Base-by-base conservation (phyloP, 2,797 vertebrate species). In the Danio jaintianensis region DNA sequence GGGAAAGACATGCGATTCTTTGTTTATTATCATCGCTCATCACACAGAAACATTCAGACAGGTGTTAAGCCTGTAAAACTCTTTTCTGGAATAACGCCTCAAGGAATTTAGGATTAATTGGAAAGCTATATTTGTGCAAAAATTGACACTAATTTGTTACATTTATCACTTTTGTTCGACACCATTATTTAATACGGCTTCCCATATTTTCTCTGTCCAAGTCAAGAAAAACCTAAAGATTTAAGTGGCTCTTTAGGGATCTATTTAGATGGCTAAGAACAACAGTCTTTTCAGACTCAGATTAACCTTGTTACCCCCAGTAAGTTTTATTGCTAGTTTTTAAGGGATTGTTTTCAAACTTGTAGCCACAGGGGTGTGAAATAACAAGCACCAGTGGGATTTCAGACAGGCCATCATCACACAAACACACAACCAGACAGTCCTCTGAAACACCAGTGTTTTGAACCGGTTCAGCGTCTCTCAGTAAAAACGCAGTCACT, bases 341-440 rank as follows among this genome's bases (percentile, higher is more conserved):
- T 84, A 82, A 77, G 63, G 76, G 81, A 82, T 76, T 80, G 83
- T 84, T 80, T 80, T 83, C 79, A 84, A 86, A 90, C 86, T 78
- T 78, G 82, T 85, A 94, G 88, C 94, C 91, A 88, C 92, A 87
- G 93, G 94, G 93, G 92, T 93, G 93, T 92, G 92, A 94, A 93
- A 94, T 95, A 94, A 95, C 92, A 94, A 94, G 94, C 93, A 92
- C 92, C 92, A 90, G 91, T 89, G 93, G 93, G 93, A 94, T 92
- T 93, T 91, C 90, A 85, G 71, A 71, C 38, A 72, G 87, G 87
- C 72, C 82, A 68, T 74, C 81, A 80, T 73, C 84, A 77, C 79
- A 82, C 72, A 73, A 68, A 82, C 84, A 82, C 83, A 84, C 68
- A 80, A 66, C 80, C 75, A 84, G 48, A 45, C 69, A 82, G 74